Evolutionary conservation across 2,113 vertebrate species (phyloP).

Genomic region (Lota lota): DNA sequence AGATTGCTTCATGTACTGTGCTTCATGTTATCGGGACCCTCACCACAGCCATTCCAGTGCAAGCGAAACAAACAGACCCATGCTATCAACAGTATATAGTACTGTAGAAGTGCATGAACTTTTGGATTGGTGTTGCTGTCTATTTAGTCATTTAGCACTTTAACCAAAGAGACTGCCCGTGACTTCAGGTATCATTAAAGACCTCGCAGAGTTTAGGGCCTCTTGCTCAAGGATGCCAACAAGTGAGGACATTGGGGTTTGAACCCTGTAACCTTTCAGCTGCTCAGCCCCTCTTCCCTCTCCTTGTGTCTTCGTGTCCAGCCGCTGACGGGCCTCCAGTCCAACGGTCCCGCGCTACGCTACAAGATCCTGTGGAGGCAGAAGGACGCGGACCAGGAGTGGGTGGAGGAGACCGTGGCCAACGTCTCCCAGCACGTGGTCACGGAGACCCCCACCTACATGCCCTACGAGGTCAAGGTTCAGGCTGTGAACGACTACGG

Average conservation of each 20-base stretch:
- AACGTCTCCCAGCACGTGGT: conserved; percentile 86
- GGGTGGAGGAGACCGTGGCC: conserved; percentile 82
- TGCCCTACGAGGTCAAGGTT: conserved; percentile 88
- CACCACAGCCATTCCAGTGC: no score
- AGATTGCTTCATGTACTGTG: no score
- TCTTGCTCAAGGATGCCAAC: no score
- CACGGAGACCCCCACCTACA: conserved; percentile 83
- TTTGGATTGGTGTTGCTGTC: no score
- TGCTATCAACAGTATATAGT: no score
- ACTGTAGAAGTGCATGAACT: no score
- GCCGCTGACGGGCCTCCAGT: conserved; percentile 86
- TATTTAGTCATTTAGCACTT: no score
- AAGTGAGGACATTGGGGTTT: background rate
- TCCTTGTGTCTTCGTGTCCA: conserved; percentile 46
- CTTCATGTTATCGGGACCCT: background rate
- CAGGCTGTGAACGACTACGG: conserved; percentile 88
- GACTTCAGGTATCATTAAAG: no score
- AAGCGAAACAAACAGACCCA: no score
- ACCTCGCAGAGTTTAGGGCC: no score
- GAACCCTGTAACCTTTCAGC: background rate
- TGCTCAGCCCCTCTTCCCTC: background rate
- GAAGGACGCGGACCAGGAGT: conserved; percentile 81
- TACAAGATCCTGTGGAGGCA: conserved; percentile 93
- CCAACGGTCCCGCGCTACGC: conserved; percentile 88
- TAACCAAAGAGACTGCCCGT: no score